phyloP scores from a whole-genome alignment of 2,888 invertebrate genomes.

The Elegia similella region DNA sequence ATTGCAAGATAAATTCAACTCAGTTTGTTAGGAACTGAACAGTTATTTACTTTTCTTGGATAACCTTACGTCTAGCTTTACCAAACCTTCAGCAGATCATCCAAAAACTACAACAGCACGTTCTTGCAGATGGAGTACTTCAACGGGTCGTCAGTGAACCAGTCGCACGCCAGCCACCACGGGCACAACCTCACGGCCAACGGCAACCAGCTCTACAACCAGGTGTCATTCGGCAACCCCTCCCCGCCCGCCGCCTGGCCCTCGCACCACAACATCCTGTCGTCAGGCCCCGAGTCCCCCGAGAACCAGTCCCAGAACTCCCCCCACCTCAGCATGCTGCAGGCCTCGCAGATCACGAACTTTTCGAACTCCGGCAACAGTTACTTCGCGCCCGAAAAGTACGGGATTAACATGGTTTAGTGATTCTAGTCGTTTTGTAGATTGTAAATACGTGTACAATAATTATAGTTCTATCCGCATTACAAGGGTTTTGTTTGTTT shows the following conservation, averaged over 20 bases:
- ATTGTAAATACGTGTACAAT: conserved; percentile 38
- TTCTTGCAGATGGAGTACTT: conserved; percentile 77
- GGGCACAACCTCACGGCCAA: conserved; percentile 70
- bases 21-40: background rate
- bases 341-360: conserved; percentile 77
- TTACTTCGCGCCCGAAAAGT: conserved; percentile 77
- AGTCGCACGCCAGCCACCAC: conserved; percentile 67
- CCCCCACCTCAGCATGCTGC: conserved; percentile 73
- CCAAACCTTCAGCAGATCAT: background rate
- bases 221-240: conserved; percentile 75
- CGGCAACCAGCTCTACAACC: conserved; percentile 76
- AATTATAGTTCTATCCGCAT: conserved; percentile 23
- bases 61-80: background rate
- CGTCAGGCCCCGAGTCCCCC: conserved; percentile 70
- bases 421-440: conserved; percentile 61
- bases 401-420: conserved; percentile 80
- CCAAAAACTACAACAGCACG: conserved; percentile 14
- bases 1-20: too few species aligned
- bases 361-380: conserved; percentile 76
- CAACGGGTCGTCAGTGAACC: conserved; percentile 74
- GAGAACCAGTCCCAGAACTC: conserved; percentile 73
- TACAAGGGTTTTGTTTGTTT: conserved; percentile 32
- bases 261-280: conserved; percentile 72
- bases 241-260: conserved; percentile 73
- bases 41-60: background rate